Base-by-base conservation (phyloP, 2,113 vertebrate genomes). In the Daboia siamensis region DNA sequence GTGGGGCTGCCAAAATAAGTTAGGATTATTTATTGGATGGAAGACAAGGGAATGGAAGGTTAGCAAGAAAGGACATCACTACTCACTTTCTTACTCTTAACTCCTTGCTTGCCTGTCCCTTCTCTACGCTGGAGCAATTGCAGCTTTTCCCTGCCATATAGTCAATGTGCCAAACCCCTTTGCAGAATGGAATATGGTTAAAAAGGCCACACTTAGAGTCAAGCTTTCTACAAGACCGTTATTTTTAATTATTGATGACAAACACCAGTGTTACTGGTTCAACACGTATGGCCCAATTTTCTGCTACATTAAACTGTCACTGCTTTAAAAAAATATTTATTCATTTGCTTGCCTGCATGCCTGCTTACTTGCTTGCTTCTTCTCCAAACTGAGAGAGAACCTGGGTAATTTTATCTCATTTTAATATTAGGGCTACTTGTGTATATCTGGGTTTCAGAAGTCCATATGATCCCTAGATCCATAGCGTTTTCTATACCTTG, bases 11-110 rank as follows among this genome's bases (percentile, higher is more conserved):
- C 11, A 52, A 21, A 24, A 26, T 12, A 96, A 93, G 95, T 95
- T 95, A 95, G 94, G 93, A 97, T 96, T 97, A 97, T 97, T 96
- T 97, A 97, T 97, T 97, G 97, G 95, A 96, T 96, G 95, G 95
- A 97, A 97, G 96, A 95, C 0, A 4, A 87, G 91, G 86, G 95
- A 97, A 94, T 94, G 94, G 95, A 95, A 94, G 95, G 96, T 95
- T 96, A 97, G 94, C 93, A 93, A 39, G 94, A 94, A 92, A 96
- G 90, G 93, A 95, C 92, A 89, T 1, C 92, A 94, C 95, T 96
- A 95, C 97, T 97, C 96, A 95, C 95, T 96, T 90, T 95, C 93
- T 94, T 95, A 55, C 94, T 55, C 94, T 97, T 97, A 96, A 95
- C 95, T 97, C 96, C 95, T 96, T 95, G 91, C 90, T 92, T 95